Percentiles rank a stretch among this genome's conserved stretches.
phyloP scores from a whole-genome alignment of 2,113 vertebrate species.

The Oncorhynchus nerka region DNA sequence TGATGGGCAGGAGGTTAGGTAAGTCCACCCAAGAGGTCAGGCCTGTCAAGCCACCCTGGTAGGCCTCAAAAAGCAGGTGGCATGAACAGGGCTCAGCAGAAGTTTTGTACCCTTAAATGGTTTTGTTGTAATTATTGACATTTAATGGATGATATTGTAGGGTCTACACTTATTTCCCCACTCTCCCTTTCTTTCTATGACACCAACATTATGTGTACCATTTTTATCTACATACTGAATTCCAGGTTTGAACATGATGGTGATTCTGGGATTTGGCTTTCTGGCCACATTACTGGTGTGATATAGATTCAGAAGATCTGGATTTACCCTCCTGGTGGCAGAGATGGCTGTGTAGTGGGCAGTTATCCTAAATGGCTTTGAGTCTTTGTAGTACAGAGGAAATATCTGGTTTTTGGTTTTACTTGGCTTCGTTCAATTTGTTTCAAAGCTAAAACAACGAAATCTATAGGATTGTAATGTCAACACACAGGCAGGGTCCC shows the following conservation, averaged over 20 bases:
- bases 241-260: constrained; percentile 84
- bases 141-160: no score
- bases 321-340: constrained; percentile 79
- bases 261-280: constrained; percentile 86
- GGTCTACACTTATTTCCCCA: no score
- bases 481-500: constrained; percentile 43
- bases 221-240: constrained; percentile 59
- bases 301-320: constrained; percentile 79
- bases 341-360: constrained; percentile 82
- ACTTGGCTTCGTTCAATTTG: no score
- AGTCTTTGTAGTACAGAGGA: not conserved
- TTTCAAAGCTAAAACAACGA: no score
- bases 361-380: constrained; percentile 69
- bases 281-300: constrained; percentile 75
- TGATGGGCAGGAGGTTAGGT: no score
- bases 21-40: no score
- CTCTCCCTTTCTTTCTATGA: not conserved
- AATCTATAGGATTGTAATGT: not conserved
- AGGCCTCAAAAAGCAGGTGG: no score
- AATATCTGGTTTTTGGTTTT: not conserved
- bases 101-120: no score
- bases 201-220: not conserved
- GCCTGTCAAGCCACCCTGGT: no score
- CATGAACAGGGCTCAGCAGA: no score
- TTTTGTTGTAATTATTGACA: no score